These are phyloP conservation scores for Alligator sinensis DNA, from an alignment of 2,113 vertebrate genomes.

Conservation along the genomic window DNA sequence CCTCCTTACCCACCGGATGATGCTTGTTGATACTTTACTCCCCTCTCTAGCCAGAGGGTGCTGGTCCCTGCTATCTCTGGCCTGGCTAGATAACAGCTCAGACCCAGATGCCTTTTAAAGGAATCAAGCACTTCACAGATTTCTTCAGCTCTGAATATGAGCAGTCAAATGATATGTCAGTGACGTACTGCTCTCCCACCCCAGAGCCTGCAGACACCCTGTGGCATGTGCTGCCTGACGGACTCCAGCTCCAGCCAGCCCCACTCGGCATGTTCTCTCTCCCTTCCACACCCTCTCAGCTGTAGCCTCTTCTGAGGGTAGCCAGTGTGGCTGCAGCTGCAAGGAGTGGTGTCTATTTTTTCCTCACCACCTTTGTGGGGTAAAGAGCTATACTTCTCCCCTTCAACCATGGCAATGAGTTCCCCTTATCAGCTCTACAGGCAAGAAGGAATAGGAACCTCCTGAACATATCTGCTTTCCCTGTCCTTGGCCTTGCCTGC, in stretches of 20 bases:
- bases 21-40: neutral
- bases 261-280: neutral
- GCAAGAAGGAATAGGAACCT: neutral
- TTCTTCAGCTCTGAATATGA: neutral
- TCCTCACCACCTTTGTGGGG: neutral
- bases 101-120: constrained; percentile 52
- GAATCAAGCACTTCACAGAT: neutral
- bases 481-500: neutral
- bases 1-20: neutral
- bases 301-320: neutral
- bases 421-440: too few species aligned
- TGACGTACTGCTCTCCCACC: neutral
- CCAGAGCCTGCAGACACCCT: constrained; percentile 51
- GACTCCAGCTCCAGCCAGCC: constrained; percentile 37
- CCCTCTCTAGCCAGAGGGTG: neutral
- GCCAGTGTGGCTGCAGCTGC: neutral
- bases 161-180: fast-evolving
- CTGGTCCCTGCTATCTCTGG: constrained; percentile 19
- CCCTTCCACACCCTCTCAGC: neutral
- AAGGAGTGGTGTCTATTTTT: neutral
- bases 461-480: neutral
- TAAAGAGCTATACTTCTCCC: neutral
- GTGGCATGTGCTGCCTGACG: neutral
- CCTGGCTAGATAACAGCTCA: neutral
- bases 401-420: neutral